Base-by-base conservation (phyloP, 2,888 invertebrate genomes). In the Chymomyza procnemis region DNA sequence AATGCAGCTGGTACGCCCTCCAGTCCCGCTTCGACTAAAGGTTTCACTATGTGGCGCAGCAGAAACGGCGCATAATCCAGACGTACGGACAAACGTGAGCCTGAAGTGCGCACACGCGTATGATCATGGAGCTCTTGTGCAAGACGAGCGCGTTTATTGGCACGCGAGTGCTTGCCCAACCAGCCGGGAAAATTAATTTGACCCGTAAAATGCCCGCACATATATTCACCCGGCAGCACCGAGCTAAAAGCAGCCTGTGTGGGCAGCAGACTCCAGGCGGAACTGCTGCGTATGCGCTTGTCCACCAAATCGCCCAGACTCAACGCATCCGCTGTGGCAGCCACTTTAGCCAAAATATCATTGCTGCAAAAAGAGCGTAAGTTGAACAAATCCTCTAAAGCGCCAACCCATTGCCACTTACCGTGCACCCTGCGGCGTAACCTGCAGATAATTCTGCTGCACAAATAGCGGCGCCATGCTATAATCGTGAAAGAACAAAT, bases 401-500 rank as follows among this genome's bases (percentile, higher is more conserved):
- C n/a, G n/a, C n/a, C n/a, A n/a, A n/a, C n/a, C n/a, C n/a, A n/a
- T n/a, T 26, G n/a, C 19, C 21, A 90, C 91, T 90, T 91, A 95
- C 95, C 93, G 94, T 26, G 95, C 93, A 67, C 94, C 94, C 68
- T 93, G 93, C 0, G 97, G 97, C n/a, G 92, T 90, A 1, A 96
- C 97, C 75, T 93, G 93, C 18, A 97, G 91, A 91, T 99, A 99
- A 91, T 99, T 99, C 90, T 99, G 99, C 86, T 99, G 98, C 0
- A 99, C 97, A 91, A 99, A 99, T 14, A 99, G 92, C 1, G 99
- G 97, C n/a, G 95, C 95, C 74, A 99, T 93, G 85, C 95, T 97
- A 92, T 99, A 99, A 92, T 99, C 99, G 87, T 97, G 95, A 92
- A 99, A 99, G 92, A 99, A 99, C 64, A 99, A 92, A 89, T 96